Percentiles rank a stretch among this genome's conserved stretches.
Conservation (phyloP, 2,888 invertebrate species). For the Conchocele bisecta region DNA sequence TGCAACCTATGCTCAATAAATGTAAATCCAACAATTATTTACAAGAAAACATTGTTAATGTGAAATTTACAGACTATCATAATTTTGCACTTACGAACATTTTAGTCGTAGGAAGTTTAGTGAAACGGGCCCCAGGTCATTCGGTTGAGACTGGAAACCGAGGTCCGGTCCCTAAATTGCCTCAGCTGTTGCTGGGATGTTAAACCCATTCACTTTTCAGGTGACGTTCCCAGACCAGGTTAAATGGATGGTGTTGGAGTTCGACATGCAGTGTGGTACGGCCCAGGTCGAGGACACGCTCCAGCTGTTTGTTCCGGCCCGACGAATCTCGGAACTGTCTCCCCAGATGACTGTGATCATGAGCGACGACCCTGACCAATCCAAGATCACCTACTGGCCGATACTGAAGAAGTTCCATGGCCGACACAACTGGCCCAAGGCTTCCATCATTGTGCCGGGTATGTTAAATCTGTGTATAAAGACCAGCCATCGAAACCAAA, state of each 20-base stretch:
- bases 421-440: slow-evolving; percentile 92
- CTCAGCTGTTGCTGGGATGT: too few relatives aligned
- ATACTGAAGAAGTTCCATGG: slow-evolving; percentile 83
- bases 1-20: too few relatives aligned
- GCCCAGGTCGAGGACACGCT: slow-evolving; percentile 95
- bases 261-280: slow-evolving; percentile 95
- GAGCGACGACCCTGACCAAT: slow-evolving; percentile 52
- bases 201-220: slow-evolving; percentile 57
- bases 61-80: too few relatives aligned
- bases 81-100: too few relatives aligned
- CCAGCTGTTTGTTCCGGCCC: slow-evolving; percentile 83
- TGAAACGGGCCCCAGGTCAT: too few relatives aligned
- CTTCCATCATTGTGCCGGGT: slow-evolving; percentile 89
- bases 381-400: slow-evolving; percentile 78
- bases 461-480: too few relatives aligned
- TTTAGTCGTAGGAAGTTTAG: too few relatives aligned
- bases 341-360: slow-evolving; percentile 34
- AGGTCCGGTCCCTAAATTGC: too few relatives aligned
- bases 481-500: too few relatives aligned
- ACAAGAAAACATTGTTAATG: too few relatives aligned
- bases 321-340: slow-evolving; percentile 41
- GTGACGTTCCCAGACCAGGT: slow-evolving; percentile 94
- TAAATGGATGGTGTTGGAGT: slow-evolving; percentile 96
- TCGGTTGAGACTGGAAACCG: too few relatives aligned
- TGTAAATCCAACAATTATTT: too few relatives aligned